Conservation (phyloP, 2,113 vertebrate species). For the Phylloscopus trochilus region DNA sequence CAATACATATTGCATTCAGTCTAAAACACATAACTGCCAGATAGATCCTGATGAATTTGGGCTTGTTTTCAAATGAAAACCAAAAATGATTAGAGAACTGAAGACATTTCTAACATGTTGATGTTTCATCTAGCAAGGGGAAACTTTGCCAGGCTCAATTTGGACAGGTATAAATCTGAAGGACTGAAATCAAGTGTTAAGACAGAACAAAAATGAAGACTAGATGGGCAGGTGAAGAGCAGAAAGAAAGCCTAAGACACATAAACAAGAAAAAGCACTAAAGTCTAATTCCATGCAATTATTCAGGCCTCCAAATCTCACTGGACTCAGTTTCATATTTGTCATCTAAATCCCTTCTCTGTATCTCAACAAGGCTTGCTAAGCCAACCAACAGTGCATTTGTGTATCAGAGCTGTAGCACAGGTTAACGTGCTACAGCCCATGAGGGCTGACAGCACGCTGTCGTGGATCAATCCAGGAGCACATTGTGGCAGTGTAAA, state of each 20-base stretch:
- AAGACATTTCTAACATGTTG: not conserved
- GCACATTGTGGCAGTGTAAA: not conserved
- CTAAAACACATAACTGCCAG: not conserved
- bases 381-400: not conserved
- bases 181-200: not conserved
- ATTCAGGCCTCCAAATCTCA: not conserved
- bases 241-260: not conserved
- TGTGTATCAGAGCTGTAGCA: not conserved
- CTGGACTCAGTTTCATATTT: not conserved
- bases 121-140: not conserved
- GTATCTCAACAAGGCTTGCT: not conserved
- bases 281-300: not conserved
- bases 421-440: not conserved
- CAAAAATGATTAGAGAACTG: not conserved
- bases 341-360: not conserved
- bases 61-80: not conserved
- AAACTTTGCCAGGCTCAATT: not conserved
- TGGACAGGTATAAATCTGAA: not conserved
- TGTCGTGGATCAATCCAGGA: not conserved
- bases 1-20: not conserved
- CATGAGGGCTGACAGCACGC: not conserved
- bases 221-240: not conserved
- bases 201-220: not conserved
- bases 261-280: not conserved
- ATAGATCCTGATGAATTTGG: conserved; percentile 7